These are phyloP conservation scores for Chouioia cunea DNA, from an alignment of 2,888 invertebrate genomes.

Conservation along the genomic window DNA sequence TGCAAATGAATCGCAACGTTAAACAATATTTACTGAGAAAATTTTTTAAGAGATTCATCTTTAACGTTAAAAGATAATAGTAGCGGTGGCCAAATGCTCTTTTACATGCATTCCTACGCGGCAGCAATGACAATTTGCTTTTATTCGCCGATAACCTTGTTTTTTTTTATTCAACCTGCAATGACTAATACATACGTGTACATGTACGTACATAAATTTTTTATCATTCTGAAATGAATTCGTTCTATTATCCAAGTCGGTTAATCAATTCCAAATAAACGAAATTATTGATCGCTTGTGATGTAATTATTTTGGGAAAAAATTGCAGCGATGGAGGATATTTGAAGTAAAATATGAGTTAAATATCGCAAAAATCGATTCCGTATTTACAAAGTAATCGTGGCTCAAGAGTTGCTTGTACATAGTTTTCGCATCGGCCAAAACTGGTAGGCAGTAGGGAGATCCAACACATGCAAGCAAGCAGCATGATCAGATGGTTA, in stretches of 20 bases:
- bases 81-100: slow-evolving; percentile 18
- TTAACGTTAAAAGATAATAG: background rate
- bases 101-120: too few species aligned
- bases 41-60: too few species aligned
- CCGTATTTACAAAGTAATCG: slow-evolving; percentile 28
- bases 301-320: background rate
- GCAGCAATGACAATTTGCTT: too few species aligned
- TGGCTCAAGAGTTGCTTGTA: slow-evolving; percentile 8
- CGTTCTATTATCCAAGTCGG: background rate
- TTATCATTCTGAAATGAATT: background rate
- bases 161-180: too few species aligned
- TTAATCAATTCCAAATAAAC: background rate
- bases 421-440: slow-evolving; percentile 2
- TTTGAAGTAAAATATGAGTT: background rate
- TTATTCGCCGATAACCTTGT: too few species aligned
- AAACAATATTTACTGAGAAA: too few species aligned
- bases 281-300: background rate
- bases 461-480: background rate
- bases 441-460: background rate
- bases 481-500: slow-evolving; percentile 37
- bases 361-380: slow-evolving; percentile 23
- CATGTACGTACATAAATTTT: too few species aligned
- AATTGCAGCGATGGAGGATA: background rate
- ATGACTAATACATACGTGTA: too few species aligned
- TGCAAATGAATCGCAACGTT: too few species aligned